Conservation (phyloP, 2,797 vertebrate species). For the Tokudaia tokunoshimensis region DNA sequence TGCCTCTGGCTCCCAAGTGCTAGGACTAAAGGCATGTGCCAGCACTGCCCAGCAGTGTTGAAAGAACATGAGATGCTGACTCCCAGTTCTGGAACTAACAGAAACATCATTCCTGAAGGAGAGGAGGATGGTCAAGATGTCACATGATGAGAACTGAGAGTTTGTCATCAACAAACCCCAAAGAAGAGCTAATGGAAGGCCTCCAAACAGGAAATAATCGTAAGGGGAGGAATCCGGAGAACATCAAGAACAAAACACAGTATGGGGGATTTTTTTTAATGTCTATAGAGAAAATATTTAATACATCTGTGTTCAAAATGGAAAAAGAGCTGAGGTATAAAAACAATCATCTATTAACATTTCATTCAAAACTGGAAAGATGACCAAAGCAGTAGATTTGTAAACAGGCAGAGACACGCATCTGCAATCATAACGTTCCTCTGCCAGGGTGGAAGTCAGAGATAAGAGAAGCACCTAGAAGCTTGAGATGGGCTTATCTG, state of each 20-base stretch:
- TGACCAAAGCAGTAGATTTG: not conserved
- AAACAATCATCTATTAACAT: not conserved
- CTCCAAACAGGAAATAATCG: not conserved
- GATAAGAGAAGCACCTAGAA: not conserved
- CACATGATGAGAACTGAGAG: not conserved
- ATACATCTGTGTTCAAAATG: not conserved
- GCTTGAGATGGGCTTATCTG: not conserved
- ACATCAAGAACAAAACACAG: not conserved
- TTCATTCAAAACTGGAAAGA: not conserved
- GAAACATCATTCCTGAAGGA: slow-evolving; percentile 5
- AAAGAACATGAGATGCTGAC: not conserved
- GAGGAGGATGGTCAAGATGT: not conserved
- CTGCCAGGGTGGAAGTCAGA: not conserved
- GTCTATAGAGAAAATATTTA: slow-evolving; percentile 5
- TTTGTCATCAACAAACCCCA: not conserved
- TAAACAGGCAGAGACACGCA: not conserved
- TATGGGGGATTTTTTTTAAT: not conserved
- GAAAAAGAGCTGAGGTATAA: not conserved
- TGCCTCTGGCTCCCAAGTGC: not conserved
- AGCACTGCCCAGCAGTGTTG: not conserved
- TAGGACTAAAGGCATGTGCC: not conserved
- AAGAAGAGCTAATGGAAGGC: not conserved
- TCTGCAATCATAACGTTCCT: not conserved
- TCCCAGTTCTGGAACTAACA: not conserved
- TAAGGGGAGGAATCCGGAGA: not conserved